Evolutionary conservation across 1,140 invertebrate species (phyloP).

Genomic region (Holotrichia oblita): DNA sequence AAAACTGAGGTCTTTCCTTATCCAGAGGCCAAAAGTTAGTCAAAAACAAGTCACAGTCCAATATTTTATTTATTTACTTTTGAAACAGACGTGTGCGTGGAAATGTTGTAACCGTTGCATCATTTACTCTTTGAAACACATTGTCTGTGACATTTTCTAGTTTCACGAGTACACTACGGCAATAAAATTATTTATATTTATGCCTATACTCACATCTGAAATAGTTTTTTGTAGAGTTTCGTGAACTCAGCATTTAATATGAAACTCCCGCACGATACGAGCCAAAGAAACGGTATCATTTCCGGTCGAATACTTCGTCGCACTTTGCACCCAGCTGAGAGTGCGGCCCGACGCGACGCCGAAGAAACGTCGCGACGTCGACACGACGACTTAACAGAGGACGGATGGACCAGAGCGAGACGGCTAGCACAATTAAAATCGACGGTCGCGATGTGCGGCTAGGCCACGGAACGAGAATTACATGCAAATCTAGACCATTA

Average conservation of each 20-base stretch:
- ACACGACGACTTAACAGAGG: background rate
- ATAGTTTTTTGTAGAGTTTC: background rate
- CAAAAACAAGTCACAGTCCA: no score
- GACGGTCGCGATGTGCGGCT: constrained; percentile 45
- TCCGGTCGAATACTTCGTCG: constrained; percentile 54
- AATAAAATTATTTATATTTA: no score
- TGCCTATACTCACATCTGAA: background rate
- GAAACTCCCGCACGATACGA: background rate
- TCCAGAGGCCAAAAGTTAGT: no score
- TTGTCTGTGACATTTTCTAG: no score
- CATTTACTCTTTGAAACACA: no score
- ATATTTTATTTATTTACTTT: no score
- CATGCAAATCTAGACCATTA: constrained; percentile 49
- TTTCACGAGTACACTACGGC: no score
- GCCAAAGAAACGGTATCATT: constrained; percentile 52
- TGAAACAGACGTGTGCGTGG: no score
- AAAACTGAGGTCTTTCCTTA: no score
- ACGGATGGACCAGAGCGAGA: constrained; percentile 37
- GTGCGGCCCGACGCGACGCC: background rate
- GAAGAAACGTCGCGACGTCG: background rate
- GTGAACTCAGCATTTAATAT: background rate
- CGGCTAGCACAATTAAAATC: constrained; percentile 52
- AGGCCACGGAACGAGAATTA: constrained; percentile 47
- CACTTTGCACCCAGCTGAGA: constrained; percentile 28
- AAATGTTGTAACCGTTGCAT: no score